phyloP scores from a whole-genome alignment of 1,140 invertebrate genomes.

The Drosophila tsacasi region DNA sequence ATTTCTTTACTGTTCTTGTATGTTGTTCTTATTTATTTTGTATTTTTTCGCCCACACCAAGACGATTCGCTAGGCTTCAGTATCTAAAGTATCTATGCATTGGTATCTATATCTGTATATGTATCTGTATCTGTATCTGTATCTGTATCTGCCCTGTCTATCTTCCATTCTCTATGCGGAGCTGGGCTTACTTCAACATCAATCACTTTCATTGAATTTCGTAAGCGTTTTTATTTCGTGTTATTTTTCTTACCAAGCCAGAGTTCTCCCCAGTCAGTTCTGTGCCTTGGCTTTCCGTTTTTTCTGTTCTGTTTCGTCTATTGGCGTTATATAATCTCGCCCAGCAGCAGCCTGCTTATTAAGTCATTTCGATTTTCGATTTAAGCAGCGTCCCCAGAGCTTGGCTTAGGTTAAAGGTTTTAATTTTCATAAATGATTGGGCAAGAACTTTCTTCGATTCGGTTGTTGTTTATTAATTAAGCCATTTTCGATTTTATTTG shows the following conservation, averaged over 20 bases:
- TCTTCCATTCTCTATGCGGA: constrained; percentile 45
- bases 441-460: constrained; percentile 52
- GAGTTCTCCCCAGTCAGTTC: constrained; percentile 25
- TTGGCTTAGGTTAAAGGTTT: constrained; percentile 42
- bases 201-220: constrained; percentile 83
- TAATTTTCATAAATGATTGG: constrained; percentile 61
- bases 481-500: constrained; percentile 45
- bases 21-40: constrained; percentile 3
- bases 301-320: constrained; percentile 21
- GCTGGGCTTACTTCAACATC: constrained; percentile 67
- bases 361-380: constrained; percentile 69
- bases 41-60: constrained; percentile 33
- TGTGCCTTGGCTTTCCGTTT: constrained; percentile 27
- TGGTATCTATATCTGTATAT: background rate
- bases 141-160: constrained; percentile 35
- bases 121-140: constrained; percentile 29
- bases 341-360: constrained; percentile 59
- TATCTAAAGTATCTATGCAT: constrained; percentile 13
- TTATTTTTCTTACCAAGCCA: constrained; percentile 18
- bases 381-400: constrained; percentile 28
- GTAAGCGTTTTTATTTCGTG: constrained; percentile 54
- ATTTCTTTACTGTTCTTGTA: constrained; percentile 14
- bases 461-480: constrained; percentile 37
- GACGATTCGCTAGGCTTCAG: constrained; percentile 17
- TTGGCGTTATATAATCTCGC: constrained; percentile 63